phyloP scores from a whole-genome alignment of 2,797 vertebrate genomes.

The Heterohyrax brucei region DNA sequence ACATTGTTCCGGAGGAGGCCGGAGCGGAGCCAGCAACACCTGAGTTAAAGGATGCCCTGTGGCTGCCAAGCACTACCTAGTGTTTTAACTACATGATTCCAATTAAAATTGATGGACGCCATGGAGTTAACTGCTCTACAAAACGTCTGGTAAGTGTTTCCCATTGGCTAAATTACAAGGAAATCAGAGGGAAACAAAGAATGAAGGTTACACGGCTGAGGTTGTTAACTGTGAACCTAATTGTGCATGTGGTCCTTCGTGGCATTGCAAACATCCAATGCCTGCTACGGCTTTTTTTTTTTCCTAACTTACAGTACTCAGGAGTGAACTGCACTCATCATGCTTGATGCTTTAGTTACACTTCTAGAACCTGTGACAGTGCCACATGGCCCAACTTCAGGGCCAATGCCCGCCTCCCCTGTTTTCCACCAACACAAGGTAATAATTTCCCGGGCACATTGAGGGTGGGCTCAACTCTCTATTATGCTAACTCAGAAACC shows the following conservation, averaged over 20 bases:
- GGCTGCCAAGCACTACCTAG: constrained; percentile 66
- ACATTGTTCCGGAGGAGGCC: not conserved
- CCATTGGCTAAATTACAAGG: constrained; percentile 58
- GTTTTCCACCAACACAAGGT: too few relatives aligned
- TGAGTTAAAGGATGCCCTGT: constrained; percentile 62
- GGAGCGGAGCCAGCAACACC: not conserved
- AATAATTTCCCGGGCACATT: rapidly evolving
- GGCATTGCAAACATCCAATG: not conserved
- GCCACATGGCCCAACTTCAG: rapidly evolving
- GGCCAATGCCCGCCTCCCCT: not conserved
- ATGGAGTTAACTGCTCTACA: constrained; percentile 64
- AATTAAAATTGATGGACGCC: constrained; percentile 72
- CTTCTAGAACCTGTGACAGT: not conserved
- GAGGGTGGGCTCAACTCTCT: not conserved
- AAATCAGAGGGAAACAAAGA: constrained; percentile 52
- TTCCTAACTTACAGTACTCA: not conserved
- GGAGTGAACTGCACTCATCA: not conserved
- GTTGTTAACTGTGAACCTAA: constrained; percentile 27
- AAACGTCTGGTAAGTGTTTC: constrained; percentile 63
- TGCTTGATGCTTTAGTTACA: not conserved
- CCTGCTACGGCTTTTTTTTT: not conserved
- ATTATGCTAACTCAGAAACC: not conserved
- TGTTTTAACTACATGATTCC: constrained; percentile 78
- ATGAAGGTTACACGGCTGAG: not conserved
- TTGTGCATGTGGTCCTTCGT: constrained; percentile 27